A percentile compares a stretch with the other conserved stretches of the same genome.
Evolutionary conservation across 2,888 invertebrate genomes (phyloP).

Genomic region (Tenthredo scrophulariae): DNA sequence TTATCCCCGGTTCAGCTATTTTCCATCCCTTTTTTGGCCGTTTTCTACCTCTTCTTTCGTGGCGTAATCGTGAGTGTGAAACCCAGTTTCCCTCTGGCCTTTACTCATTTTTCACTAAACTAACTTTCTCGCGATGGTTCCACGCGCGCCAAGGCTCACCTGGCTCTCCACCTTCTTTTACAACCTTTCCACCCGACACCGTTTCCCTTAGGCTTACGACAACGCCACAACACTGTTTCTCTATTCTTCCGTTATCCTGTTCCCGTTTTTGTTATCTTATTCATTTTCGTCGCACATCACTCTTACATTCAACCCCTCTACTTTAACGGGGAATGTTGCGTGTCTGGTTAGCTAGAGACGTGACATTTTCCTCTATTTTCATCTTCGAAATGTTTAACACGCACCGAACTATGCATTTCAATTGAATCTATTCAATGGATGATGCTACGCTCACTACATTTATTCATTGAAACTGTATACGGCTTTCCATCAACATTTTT

Average conservation of each 20-base stretch:
- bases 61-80: slow-evolving; percentile 33
- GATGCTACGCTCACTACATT: neutral
- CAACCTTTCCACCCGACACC: slow-evolving; percentile 20
- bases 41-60: neutral
- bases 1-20: neutral
- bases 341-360: neutral
- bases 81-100: slow-evolving; percentile 37
- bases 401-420: neutral
- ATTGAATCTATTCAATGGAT: neutral
- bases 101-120: slow-evolving; percentile 57
- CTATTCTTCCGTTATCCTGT: slow-evolving; percentile 6
- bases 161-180: slow-evolving; percentile 26
- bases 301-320: neutral
- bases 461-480: neutral
- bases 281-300: neutral
- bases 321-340: neutral
- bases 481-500: neutral
- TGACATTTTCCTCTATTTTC: neutral
- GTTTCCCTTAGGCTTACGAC: slow-evolving; percentile 39
- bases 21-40: slow-evolving; percentile 21
- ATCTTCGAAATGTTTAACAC: neutral
- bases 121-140: slow-evolving; percentile 54
- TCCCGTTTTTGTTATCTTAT: neutral
- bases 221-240: slow-evolving; percentile 28
- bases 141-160: slow-evolving; percentile 19